Base-by-base conservation (phyloP, 2,797 vertebrate species). In the Petrocephalus sullivani region DNA sequence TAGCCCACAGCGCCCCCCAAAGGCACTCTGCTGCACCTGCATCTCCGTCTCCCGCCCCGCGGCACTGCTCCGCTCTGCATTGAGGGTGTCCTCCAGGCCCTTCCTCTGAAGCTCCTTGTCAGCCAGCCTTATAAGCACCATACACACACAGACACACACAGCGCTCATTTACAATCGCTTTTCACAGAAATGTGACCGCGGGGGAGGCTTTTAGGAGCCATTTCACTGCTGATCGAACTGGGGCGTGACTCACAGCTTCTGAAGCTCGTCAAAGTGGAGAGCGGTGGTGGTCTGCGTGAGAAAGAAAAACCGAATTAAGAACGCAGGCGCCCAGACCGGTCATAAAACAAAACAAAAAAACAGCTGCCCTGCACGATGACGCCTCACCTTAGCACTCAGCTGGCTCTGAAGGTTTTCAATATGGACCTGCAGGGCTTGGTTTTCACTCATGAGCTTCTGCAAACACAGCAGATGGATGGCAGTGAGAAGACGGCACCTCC, bases 91-190 rank as follows among this genome's bases (percentile, higher is more conserved):
- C 93, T 99, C 98, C 90, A 98, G 95, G 93, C 98, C 97, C 93
- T 97, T 99, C 60, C 98, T 96, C 93, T 98, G 97, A 89, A 97
- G 94, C 92, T 99, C 98, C 90, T 99, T 99, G 91, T 99, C 98
- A 86, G 97, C 95, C 94, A 99, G 92, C 90, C 98, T 99, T 93
- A 23, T 46, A 37, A 88, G 2, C 37, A 51, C 84, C 57, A 86
- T 49, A 86, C 37, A 61, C 37, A 88, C 37, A 89, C 4, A 87
- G 2, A 56, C 6, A 86, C 23, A 64, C 64, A 71, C 28, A 71
- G 33, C 6, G 23, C 12, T 71, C 64, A 71, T 37, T 37, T 71
- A 33, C 12, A 37, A 16, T 71, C 64, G 10, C 0, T 12, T 71
- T 71, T 37, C 64, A 37, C 33, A 60, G 37, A 82, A 23, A 16